phyloP scores from a whole-genome alignment of 2,797 vertebrate species.

The Anisognathus igniventris region DNA sequence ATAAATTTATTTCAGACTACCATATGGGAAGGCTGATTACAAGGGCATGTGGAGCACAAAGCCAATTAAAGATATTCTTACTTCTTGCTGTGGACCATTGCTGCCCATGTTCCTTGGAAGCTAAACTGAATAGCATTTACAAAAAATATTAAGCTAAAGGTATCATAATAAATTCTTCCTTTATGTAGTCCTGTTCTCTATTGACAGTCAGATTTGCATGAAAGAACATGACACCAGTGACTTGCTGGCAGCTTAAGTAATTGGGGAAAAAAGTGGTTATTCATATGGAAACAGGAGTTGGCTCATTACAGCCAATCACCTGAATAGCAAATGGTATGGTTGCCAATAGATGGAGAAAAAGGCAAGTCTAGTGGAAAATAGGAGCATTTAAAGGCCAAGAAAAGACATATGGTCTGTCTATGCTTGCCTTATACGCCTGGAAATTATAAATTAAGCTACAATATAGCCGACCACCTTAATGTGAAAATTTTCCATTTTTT shows the following conservation, averaged over 20 bases:
- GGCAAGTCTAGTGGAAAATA: constrained; percentile 71
- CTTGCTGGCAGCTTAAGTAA: constrained; percentile 68
- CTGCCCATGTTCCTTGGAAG: neutral
- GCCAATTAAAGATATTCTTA: constrained; percentile 59
- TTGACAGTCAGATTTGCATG: constrained; percentile 55
- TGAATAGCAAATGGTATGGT: constrained; percentile 67
- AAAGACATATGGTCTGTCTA: constrained; percentile 69
- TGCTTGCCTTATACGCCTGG: constrained; percentile 63
- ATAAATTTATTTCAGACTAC: constrained; percentile 58
- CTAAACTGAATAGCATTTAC: neutral
- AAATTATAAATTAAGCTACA: constrained; percentile 66
- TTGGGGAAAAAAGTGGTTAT: constrained; percentile 66
- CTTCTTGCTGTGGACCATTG: constrained; percentile 36
- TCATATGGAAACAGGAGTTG: constrained; percentile 62
- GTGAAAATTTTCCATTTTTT: constrained; percentile 19
- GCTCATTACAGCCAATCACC: constrained; percentile 69
- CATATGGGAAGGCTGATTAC: constrained; percentile 61
- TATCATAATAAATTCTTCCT: constrained; percentile 6
- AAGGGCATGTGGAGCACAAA: constrained; percentile 62
- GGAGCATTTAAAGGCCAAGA: constrained; percentile 70
- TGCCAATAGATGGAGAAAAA: constrained; percentile 69
- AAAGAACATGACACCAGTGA: constrained; percentile 60
- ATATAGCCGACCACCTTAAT: constrained; percentile 54
- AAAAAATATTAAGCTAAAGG: constrained; percentile 30
- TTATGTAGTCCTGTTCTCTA: constrained; percentile 10